Evolutionary conservation across 2,888 invertebrate genomes (phyloP), one percentile per base, ranked within the genome.

Genomic region (Oconnorella tubifera): DNA sequence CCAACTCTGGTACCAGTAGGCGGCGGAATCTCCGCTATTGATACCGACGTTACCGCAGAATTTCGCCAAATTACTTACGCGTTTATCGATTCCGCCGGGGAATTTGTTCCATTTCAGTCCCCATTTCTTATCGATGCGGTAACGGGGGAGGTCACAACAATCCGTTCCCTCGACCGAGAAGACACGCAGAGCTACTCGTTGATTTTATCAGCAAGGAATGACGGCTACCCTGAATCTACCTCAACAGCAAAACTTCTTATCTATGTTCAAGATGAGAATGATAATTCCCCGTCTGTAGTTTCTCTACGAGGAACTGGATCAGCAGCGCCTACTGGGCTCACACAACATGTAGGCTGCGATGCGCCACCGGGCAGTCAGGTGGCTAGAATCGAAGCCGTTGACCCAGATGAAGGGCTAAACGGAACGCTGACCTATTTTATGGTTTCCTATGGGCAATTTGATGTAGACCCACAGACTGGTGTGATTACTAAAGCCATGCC

Each of bases 391-490:
- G 19, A 40, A 40, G 40, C 40, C 19, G 19, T 40, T 19, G 40
- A 40, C 40, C 10, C 19, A 19, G 40, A 40, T 40, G 40, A 40
- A 6, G 40, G 40, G 40, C 6, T 40, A 6, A 40, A 40, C 40
- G 40, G 40, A 40, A 40, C 40, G 19, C 10, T 40, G 40, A 14
- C 40, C 40, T 40, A 40, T 19, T 19, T 14, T 19, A 40, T 40
- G 6, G 40, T 40, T 6, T 40, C 40, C 6, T 6, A 40, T 28
- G 28, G 23, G 6, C 10, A 33, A 10, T 58, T 58, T 28, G 10
- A 25, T 40, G 40, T 58, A n/a, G 48, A 58, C 10, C 25, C 59
- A 10, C 59, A 58, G 23, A 33, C n/a, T 25, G 59, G 59, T 6
- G 40, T 58, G 0, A 23, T 58, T 19, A 33, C 10, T 14, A 40